Percentiles rank a stretch among this genome's conserved stretches.
phyloP scores from a whole-genome alignment of 2,888 invertebrate species.

The Drosophila sordidula region DNA sequence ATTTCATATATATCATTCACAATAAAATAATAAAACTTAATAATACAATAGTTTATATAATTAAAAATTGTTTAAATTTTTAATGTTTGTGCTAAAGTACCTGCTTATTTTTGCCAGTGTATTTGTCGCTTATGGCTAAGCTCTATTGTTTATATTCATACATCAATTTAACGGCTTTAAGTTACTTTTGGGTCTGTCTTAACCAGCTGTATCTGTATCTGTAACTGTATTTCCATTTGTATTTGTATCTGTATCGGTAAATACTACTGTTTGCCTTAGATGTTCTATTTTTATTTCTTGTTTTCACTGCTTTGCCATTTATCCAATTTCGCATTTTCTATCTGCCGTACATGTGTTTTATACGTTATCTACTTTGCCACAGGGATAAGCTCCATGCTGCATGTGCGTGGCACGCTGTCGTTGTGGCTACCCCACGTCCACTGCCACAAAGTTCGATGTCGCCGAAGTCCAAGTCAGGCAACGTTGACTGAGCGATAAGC shows the following conservation, averaged over 20 bases:
- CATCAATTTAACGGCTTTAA: slow-evolving; percentile 11
- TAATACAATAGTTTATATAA: no score
- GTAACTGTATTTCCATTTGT: slow-evolving; percentile 8
- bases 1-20: no score
- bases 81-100: neutral
- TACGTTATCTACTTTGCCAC: slow-evolving; percentile 53
- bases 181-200: slow-evolving; percentile 17
- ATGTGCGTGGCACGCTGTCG: slow-evolving; percentile 41
- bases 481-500: slow-evolving; percentile 55
- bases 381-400: slow-evolving; percentile 37
- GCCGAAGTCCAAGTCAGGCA: slow-evolving; percentile 44
- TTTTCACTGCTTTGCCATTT: slow-evolving; percentile 22
- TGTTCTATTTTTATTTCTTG: slow-evolving; percentile 16
- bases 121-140: slow-evolving; percentile 3
- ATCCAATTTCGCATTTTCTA: slow-evolving; percentile 51
- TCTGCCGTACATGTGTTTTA: slow-evolving; percentile 56
- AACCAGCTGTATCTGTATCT: slow-evolving; percentile 7
- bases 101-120: slow-evolving; percentile 1
- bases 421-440: slow-evolving; percentile 38
- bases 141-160: slow-evolving; percentile 26
- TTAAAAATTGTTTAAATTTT: neutral
- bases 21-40: no score
- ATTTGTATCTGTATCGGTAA: slow-evolving; percentile 1
- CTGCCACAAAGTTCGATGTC: slow-evolving; percentile 29
- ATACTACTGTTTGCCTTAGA: slow-evolving; percentile 12